Percentiles rank a stretch among this genome's conserved stretches.
Conservation (phyloP, 1,140 invertebrate genomes). For the Saccostrea echinata region DNA sequence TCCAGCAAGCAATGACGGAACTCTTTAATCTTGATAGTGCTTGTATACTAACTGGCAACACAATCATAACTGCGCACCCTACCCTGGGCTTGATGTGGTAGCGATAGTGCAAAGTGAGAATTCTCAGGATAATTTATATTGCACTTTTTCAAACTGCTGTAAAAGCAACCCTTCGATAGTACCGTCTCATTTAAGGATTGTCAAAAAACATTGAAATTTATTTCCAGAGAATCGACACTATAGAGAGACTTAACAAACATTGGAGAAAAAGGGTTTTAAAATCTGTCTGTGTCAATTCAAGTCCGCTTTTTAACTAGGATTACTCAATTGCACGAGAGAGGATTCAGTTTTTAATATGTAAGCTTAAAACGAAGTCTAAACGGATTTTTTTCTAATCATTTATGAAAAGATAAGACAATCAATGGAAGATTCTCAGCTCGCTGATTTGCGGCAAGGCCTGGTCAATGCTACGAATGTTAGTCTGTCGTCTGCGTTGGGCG, state of each 20-base stretch:
- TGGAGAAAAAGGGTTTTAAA: constrained; percentile 23
- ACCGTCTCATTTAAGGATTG: background rate
- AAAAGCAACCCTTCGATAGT: background rate
- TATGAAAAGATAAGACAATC: constrained; percentile 39
- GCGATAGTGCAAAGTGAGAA: constrained; percentile 3
- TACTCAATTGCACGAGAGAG: constrained; percentile 26
- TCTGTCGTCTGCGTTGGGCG: background rate
- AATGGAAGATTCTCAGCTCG: background rate
- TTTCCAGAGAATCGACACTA: constrained; percentile 16
- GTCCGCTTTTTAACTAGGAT: background rate
- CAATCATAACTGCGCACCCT: background rate
- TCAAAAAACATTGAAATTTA: constrained; percentile 23
- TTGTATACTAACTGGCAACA: constrained; percentile 1
- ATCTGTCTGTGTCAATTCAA: constrained; percentile 34
- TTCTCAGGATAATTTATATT: background rate
- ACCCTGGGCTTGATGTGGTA: background rate
- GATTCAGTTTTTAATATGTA: constrained; percentile 29
- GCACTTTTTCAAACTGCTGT: background rate
- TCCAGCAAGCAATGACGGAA: background rate
- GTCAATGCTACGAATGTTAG: background rate
- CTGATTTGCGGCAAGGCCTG: background rate
- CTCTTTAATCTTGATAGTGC: constrained; percentile 36
- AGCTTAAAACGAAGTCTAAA: constrained; percentile 21
- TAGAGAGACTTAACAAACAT: constrained; percentile 3
- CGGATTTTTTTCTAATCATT: constrained; percentile 27